Conservation (phyloP, 2,797 vertebrate genomes). For the Dallia pectoralis region DNA sequence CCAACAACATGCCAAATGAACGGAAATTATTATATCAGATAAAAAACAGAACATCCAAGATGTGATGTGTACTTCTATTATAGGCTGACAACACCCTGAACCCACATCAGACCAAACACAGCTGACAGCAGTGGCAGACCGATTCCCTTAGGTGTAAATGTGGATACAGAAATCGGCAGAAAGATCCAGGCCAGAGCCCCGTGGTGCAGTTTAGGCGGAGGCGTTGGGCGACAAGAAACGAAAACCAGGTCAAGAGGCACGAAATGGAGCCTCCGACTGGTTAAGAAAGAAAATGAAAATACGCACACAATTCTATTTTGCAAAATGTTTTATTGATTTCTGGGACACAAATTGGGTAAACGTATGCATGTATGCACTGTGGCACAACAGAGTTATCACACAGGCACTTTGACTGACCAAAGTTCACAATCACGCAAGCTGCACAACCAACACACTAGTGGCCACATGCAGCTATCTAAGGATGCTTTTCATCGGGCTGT, state of each 20-base stretch:
- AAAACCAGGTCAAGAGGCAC: no score
- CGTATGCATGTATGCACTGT: not conserved
- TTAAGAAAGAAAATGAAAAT: not conserved
- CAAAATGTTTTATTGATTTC: not conserved
- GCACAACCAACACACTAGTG: slow-evolving; percentile 12
- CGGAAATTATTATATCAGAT: not conserved
- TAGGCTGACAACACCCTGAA: not conserved
- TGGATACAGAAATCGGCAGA: not conserved
- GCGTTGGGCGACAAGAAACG: no score
- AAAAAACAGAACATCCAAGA: not conserved
- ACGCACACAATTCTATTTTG: not conserved
- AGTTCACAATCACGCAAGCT: slow-evolving; percentile 21
- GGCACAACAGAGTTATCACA: not conserved
- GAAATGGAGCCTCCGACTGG: no score
- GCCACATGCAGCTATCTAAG: not conserved
- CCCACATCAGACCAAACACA: not conserved
- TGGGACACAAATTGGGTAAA: not conserved
- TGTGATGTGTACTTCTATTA: not conserved
- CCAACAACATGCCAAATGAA: not conserved
- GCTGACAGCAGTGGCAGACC: not conserved
- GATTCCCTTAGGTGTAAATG: not conserved
- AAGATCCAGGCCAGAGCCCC: not conserved
- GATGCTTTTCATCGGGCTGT: not conserved
- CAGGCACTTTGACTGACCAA: slow-evolving; percentile 20
- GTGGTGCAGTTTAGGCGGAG: not conserved